Percentiles rank a stretch among this genome's conserved stretches.
Conservation (phyloP, 2,888 invertebrate genomes). For the Oegoconia quadripuncta region DNA sequence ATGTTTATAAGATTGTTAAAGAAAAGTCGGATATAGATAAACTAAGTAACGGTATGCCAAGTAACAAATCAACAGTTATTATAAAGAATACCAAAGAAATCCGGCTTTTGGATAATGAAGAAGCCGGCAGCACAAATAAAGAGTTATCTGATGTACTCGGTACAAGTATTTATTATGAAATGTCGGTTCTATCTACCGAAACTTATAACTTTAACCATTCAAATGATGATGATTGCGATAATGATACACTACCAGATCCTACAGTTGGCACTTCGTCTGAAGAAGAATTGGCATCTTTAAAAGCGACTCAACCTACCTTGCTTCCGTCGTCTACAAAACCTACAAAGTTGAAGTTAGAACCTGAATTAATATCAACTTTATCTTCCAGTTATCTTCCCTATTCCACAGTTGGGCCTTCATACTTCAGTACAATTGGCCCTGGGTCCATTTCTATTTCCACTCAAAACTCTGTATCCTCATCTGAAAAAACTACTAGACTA, state of each 20-base stretch:
- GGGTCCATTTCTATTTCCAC: conserved; percentile 38
- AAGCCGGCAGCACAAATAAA: conserved; percentile 55
- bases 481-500: conserved; percentile 37
- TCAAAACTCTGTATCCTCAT: conserved; percentile 39
- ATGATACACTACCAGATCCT: conserved; percentile 50
- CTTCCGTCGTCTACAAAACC: conserved; percentile 30
- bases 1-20: conserved; percentile 45
- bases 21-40: conserved; percentile 63
- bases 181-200: conserved; percentile 70
- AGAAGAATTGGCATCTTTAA: conserved; percentile 45
- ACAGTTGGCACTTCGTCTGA: conserved; percentile 48
- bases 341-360: conserved; percentile 20
- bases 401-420: conserved; percentile 37
- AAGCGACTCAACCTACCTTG: conserved; percentile 37
- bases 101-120: conserved; percentile 63
- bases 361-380: conserved; percentile 36
- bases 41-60: conserved; percentile 65
- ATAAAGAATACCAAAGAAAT: conserved; percentile 78
- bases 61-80: conserved; percentile 66
- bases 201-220: conserved; percentile 59
- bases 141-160: conserved; percentile 69
- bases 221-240: conserved; percentile 64
- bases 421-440: conserved; percentile 31
- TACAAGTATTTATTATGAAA: conserved; percentile 74
- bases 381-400: conserved; percentile 36